Evolutionary conservation across 30 jellyfish, hydroid and myxozoan genomes (phyloP), one percentile per base, ranked within the genome.

Genomic region (Aurelia sp.): DNA sequence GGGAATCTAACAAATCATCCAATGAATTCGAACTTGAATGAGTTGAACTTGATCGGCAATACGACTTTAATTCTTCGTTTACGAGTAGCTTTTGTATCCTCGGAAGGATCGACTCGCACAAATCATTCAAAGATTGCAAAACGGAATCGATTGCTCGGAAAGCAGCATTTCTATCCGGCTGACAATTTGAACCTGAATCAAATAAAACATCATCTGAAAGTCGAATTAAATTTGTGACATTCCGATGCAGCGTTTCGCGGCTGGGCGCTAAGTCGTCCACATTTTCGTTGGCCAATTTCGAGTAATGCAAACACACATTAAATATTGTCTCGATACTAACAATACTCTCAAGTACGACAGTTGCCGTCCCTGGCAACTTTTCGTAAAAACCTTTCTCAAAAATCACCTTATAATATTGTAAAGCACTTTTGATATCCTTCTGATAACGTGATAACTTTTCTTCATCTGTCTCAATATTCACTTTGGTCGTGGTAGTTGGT

Each of bases 341-440:
- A 17, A 94, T 86, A 44, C 97, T 82, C 78, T 94, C 99, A 72
- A 94, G 80, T 15, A 94, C 97, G 21, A 96, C 99, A 37, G 97
- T 94, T 17, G 99, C 99, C 55, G 99, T 94, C 22, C 99, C 99
- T 8, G 99, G 99, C 52, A 94, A 76, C 76, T 94, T 94, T 74
- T 94, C 97, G 40, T 85, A 78, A 77, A 94, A 81, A 10, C 97
- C 95, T 65, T 89, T 94, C 58, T 89, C 88, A 52, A 94, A 89
- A 57, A 94, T 94, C 23, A 89, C 99, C 76, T 94, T 94, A 82
- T 94, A 94, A 80, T 94, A 94, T 70, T 91, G 96, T 76, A 94
- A 78, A 62, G 99, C 99, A 94, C 99, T 94, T 59, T 94, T 89
- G n/a, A 94, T 96, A 62, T 94, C 99, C 73, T 89, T 94, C 65